Percentiles rank a stretch among this genome's conserved stretches.
Evolutionary conservation across 92 coral and sea anemone genomes (phyloP).

Genomic region (Actinernus sp.): DNA sequence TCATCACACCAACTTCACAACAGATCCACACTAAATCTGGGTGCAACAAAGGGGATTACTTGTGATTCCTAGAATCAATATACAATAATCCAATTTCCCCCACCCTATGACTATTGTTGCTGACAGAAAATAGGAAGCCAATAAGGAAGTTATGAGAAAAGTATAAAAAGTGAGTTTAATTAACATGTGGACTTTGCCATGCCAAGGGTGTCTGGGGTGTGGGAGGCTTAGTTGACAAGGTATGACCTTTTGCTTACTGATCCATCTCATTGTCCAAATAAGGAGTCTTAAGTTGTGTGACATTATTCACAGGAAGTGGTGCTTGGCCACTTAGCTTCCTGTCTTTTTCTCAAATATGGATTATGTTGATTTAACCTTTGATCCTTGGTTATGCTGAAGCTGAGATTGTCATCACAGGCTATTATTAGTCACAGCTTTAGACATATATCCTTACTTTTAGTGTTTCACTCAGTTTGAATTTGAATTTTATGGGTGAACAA

Average conservation of each 20-base stretch:
- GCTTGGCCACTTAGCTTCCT: constrained; percentile 1
- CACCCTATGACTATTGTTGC: too few relatives aligned
- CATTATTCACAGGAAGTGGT: constrained; percentile 34
- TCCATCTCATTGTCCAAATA: constrained; percentile 25
- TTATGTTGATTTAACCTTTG: constrained; percentile 21
- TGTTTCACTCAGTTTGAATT: not conserved
- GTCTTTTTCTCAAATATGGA: constrained; percentile 11
- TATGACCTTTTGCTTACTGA: not conserved
- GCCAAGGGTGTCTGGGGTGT: too few relatives aligned
- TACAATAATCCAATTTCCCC: too few relatives aligned
- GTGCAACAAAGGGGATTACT: too few relatives aligned
- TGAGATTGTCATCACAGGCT: not conserved
- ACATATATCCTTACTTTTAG: not conserved
- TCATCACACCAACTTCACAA: too few relatives aligned
- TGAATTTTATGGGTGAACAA: not conserved
- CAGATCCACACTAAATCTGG: too few relatives aligned
- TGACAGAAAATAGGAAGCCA: too few relatives aligned
- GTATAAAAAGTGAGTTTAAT: too few relatives aligned
- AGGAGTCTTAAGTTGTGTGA: constrained; percentile 36
- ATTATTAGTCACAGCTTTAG: not conserved
- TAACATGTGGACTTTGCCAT: too few relatives aligned
- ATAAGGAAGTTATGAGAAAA: too few relatives aligned
- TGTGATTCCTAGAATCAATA: too few relatives aligned
- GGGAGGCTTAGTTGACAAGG: constrained; percentile 28
- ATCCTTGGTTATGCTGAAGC: not conserved